Evolutionary conservation across 2,113 vertebrate species (phyloP).

Genomic region (Clarias gariepinus): DNA sequence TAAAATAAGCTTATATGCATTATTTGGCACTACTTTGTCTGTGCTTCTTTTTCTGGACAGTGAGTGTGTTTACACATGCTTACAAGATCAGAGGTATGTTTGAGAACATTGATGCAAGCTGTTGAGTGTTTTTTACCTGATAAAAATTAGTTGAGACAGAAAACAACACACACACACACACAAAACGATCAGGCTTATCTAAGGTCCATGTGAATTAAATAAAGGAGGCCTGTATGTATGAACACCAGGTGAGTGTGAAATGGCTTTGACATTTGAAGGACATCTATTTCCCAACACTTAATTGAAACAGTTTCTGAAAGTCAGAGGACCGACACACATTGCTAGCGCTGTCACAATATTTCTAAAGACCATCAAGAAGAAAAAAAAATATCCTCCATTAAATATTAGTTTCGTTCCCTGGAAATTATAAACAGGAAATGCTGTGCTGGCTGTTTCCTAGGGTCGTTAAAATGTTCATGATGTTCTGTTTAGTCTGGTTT

Average conservation of each 20-base stretch:
- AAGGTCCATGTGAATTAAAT: slow-evolving; percentile 46
- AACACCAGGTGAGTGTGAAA: slow-evolving; percentile 42
- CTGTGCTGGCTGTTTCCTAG: background rate
- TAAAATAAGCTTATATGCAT: slow-evolving; percentile 2
- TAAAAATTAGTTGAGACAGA: background rate
- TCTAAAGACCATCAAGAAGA: background rate
- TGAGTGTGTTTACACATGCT: background rate
- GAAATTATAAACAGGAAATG: slow-evolving; percentile 9
- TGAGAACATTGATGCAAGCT: background rate
- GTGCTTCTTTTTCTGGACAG: background rate
- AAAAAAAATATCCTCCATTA: background rate
- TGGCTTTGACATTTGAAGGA: slow-evolving; percentile 61
- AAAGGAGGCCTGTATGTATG: slow-evolving; percentile 32
- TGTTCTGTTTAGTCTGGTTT: slow-evolving; percentile 26
- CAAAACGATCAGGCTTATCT: background rate
- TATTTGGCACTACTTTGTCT: background rate
- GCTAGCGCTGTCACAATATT: background rate
- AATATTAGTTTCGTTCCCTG: background rate
- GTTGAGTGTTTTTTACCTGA: background rate
- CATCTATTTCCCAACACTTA: slow-evolving; percentile 57
- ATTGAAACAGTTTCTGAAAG: slow-evolving; percentile 48
- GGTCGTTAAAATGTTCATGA: slow-evolving; percentile 31
- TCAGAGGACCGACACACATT: background rate
- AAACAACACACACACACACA: background rate
- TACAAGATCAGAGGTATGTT: background rate